Evolutionary conservation across 2,113 vertebrate species (phyloP).

Genomic region (Beaufortia kweichowensis): DNA sequence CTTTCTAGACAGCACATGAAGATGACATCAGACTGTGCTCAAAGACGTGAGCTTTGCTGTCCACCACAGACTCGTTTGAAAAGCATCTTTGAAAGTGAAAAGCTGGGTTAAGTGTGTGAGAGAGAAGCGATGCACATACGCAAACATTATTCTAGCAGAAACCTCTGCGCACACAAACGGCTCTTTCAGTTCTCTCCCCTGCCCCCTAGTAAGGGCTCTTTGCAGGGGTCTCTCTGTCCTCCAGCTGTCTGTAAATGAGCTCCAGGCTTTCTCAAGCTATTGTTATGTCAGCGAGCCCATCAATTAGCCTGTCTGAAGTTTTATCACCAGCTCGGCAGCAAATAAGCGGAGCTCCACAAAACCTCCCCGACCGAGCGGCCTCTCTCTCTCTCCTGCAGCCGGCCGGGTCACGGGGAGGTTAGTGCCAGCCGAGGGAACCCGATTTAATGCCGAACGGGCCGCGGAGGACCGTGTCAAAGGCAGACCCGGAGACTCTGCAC

Average conservation of each 20-base stretch:
- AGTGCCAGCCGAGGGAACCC: slow-evolving; percentile 89
- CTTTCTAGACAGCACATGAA: too few species aligned
- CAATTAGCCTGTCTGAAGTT: slow-evolving; percentile 99
- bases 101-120: too few species aligned
- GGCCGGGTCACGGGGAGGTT: slow-evolving; percentile 88
- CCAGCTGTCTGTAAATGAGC: slow-evolving; percentile 98
- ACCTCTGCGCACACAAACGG: slow-evolving; percentile 67
- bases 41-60: too few species aligned
- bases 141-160: slow-evolving; percentile 59
- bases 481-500: slow-evolving; percentile 53
- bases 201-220: slow-evolving; percentile 66
- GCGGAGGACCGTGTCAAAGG: slow-evolving; percentile 64
- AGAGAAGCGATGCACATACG: slow-evolving; percentile 31
- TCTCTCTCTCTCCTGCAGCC: slow-evolving; percentile 81
- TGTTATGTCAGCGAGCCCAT: slow-evolving; percentile 99
- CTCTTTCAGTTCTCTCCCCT: slow-evolving; percentile 58
- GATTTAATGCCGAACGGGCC: slow-evolving; percentile 76
- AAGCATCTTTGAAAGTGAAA: too few species aligned
- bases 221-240: slow-evolving; percentile 77
- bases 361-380: too few species aligned
- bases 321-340: slow-evolving; percentile 95
- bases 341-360: too few species aligned
- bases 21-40: too few species aligned
- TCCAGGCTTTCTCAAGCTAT: slow-evolving; percentile 99
- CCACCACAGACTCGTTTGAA: too few species aligned